phyloP scores from a whole-genome alignment of 2,888 invertebrate species.

The Idaea straminata region DNA sequence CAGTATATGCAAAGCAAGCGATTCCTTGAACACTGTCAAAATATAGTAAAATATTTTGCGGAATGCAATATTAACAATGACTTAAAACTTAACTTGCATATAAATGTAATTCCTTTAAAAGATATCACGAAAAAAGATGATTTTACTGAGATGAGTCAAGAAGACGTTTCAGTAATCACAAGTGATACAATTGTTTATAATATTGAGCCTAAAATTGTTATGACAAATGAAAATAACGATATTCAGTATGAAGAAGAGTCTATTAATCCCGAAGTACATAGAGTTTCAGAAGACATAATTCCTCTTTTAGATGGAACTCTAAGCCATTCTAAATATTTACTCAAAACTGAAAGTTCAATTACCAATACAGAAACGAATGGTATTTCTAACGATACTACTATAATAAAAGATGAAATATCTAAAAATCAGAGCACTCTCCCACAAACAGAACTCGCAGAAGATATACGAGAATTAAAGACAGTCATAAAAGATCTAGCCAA shows the following conservation, averaged over 20 bases:
- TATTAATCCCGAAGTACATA: conserved; percentile 13
- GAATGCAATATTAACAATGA: conserved; percentile 41
- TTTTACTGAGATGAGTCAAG: conserved; percentile 17
- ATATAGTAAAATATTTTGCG: conserved; percentile 48
- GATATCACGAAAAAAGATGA: conserved; percentile 20
- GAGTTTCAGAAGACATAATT: conserved; percentile 40
- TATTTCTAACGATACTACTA: background rate
- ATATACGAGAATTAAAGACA: conserved; percentile 51
- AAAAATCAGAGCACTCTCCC: conserved; percentile 30
- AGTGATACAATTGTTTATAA: conserved; percentile 18
- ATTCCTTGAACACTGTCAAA: conserved; percentile 43
- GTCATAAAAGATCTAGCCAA: conserved; percentile 50
- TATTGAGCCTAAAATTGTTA: conserved; percentile 6
- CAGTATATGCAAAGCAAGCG: conserved; percentile 14
- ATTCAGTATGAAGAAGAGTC: conserved; percentile 3
- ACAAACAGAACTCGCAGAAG: conserved; percentile 44
- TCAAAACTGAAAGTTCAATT: conserved; percentile 33
- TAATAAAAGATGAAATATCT: conserved; percentile 11
- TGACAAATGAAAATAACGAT: conserved; percentile 2
- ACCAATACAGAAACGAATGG: conserved; percentile 18
- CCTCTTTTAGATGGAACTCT: conserved; percentile 53
- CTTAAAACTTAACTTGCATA: conserved; percentile 53
- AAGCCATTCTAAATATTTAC: conserved; percentile 51
- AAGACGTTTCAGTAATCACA: conserved; percentile 12
- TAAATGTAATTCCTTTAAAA: conserved; percentile 46